A percentile compares a stretch with the other conserved stretches of the same genome.
phyloP scores from a whole-genome alignment of 2,888 invertebrate genomes.

The Drosophila putrida region DNA sequence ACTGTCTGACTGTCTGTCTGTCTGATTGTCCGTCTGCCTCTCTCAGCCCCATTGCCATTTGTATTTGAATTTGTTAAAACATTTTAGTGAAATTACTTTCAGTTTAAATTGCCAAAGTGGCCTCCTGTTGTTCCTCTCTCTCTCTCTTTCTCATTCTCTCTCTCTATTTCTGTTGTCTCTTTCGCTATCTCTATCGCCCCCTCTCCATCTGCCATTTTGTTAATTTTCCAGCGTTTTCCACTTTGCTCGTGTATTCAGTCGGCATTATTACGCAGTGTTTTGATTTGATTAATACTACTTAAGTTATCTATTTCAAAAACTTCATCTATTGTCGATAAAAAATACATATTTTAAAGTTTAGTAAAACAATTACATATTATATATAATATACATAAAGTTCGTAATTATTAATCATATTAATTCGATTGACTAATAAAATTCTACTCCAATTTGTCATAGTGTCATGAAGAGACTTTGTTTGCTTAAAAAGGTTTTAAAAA shows the following conservation, averaged over 20 bases:
- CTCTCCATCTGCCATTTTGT: background rate
- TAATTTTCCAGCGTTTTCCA: conserved; percentile 1
- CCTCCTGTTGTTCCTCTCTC: conserved; percentile 13
- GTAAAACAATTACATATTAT: background rate
- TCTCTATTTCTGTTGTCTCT: background rate
- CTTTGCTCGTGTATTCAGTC: background rate
- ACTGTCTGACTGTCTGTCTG: background rate
- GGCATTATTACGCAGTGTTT: conserved; percentile 16
- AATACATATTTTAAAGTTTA: background rate
- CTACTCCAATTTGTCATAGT: too few relatives aligned
- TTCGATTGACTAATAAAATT: too few relatives aligned
- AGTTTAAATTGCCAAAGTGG: conserved; percentile 69
- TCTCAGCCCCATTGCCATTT: conserved; percentile 43
- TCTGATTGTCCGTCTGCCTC: background rate
- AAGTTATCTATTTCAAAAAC: background rate
- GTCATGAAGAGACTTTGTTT: too few relatives aligned
- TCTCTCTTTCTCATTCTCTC: background rate
- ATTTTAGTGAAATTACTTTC: conserved; percentile 78
- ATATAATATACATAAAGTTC: too few relatives aligned
- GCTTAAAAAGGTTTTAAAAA: too few relatives aligned
- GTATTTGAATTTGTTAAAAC: conserved; percentile 73
- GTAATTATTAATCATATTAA: too few relatives aligned
- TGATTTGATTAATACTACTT: conserved; percentile 34
- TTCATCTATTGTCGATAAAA: background rate
- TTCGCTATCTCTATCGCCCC: background rate